Percentiles rank a stretch among this genome's conserved stretches.
These are phyloP conservation scores for Gastrophysa polygoni DNA, from an alignment of 2,888 invertebrate species.

Conservation along the genomic window DNA sequence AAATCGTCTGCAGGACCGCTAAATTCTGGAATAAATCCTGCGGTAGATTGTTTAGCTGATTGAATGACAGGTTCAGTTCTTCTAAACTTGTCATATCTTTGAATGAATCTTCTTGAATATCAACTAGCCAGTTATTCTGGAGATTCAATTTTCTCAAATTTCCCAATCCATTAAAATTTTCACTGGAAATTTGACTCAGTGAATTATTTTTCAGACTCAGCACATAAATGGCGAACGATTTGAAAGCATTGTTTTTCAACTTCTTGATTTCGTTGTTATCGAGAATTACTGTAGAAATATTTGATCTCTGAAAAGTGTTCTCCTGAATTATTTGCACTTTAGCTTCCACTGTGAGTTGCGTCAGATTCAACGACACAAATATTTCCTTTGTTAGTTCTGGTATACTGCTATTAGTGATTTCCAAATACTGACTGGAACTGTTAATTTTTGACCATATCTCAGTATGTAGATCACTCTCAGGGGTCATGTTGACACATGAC, in stretches of 20 bases:
- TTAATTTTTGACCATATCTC: conserved; percentile 17
- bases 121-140: conserved; percentile 21
- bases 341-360: conserved; percentile 15
- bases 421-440: conserved; percentile 7
- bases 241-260: conserved; percentile 24
- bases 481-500: conserved; percentile 22
- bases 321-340: conserved; percentile 22
- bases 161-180: conserved; percentile 14
- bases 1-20: conserved; percentile 9
- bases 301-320: conserved; percentile 20
- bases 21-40: conserved; percentile 12
- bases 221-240: conserved; percentile 18
- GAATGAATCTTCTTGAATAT: conserved; percentile 22
- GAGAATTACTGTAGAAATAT: conserved; percentile 19
- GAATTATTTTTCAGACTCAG: conserved; percentile 25
- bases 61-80: conserved; percentile 23
- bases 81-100: conserved; percentile 18
- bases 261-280: conserved; percentile 21
- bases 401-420: conserved; percentile 19
- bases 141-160: conserved; percentile 24
- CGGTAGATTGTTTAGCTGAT: conserved; percentile 11
- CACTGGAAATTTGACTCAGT: conserved; percentile 8
- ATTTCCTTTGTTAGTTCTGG: conserved; percentile 24
- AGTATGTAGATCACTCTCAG: conserved; percentile 4
- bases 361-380: conserved; percentile 19